Conservation (phyloP, 1,140 invertebrate genomes). For the Heliconius eleuchia region DNA sequence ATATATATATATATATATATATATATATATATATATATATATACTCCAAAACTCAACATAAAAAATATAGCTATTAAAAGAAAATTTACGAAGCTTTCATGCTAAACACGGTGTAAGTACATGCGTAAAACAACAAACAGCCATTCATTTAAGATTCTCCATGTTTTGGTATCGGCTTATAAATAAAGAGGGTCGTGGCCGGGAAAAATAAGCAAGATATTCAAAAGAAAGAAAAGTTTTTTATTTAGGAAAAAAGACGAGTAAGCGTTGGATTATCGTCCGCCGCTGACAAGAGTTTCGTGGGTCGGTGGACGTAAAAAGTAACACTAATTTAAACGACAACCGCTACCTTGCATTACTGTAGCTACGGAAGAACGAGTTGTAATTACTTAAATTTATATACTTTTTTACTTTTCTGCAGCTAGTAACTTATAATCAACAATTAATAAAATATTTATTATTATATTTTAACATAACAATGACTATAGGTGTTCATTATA, state of each 20-base stretch:
- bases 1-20: no score
- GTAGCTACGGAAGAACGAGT: slow-evolving; percentile 13
- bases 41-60: background rate
- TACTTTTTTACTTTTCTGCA: no score
- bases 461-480: background rate
- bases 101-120: slow-evolving; percentile 74
- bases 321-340: slow-evolving; percentile 49
- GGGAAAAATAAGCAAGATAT: slow-evolving; percentile 71
- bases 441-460: background rate
- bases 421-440: background rate
- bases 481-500: background rate
- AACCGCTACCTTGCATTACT: slow-evolving; percentile 32
- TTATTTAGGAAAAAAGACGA: slow-evolving; percentile 62
- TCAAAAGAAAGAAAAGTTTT: slow-evolving; percentile 66
- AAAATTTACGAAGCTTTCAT: slow-evolving; percentile 72
- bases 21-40: no score
- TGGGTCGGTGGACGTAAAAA: slow-evolving; percentile 47
- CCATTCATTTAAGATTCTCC: slow-evolving; percentile 76
- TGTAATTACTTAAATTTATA: slow-evolving; percentile 14
- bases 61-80: slow-evolving; percentile 15
- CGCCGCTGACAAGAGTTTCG: slow-evolving; percentile 68
- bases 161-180: slow-evolving; percentile 75
- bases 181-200: slow-evolving; percentile 71
- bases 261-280: slow-evolving; percentile 68
- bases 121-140: slow-evolving; percentile 79